Evolutionary conservation across 92 coral and sea anemone species (phyloP), one percentile per base, ranked within the genome.

Genomic region (Epizoanthus ramosus): DNA sequence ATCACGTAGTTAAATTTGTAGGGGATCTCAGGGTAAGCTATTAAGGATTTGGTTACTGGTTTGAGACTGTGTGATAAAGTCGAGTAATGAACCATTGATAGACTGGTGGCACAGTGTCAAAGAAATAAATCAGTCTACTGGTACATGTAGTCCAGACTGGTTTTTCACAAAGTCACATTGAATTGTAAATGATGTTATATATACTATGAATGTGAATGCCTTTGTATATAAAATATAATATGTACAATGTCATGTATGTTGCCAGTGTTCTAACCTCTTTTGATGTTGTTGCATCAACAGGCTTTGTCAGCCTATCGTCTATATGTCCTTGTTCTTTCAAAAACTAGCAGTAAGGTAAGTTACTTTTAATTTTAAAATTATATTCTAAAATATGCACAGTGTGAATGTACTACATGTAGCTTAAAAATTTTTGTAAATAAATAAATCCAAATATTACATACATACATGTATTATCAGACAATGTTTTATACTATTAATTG

Each of bases 231-330:
- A n/a, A n/a, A n/a, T n/a, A n/a, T n/a, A n/a, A n/a, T 21, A 23
- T 63, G 67, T 63, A 28, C 31, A n/a, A n/a, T n/a, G n/a, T n/a
- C n/a, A 63, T 13, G 31, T 6, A 24, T 65, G 71, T 15, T 33
- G 50, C n/a, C 50, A 17, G 17, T 67, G 0, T 67, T 67, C 71
- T 67, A 15, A 67, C 14, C 6, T 15, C 10, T 5, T 33, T 19
- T 33, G 17, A 33, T 4, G 8, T 13, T 17, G 53, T 4, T 69
- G 6, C n/a, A 4, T 69, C 45, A 3, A 67, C 85, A 92, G 97
- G 97, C 97, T 24, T 81, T 90, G 19, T 92, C 97, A 74, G 81
- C 92, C 2, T 84, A 87, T 66, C 91, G 97, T 13, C 71, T 92
- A 35, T 90, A 92, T 80, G 84, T 87, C 9, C 84, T 92, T 19